A percentile compares a stretch with the other conserved stretches of the same genome.
These are phyloP conservation scores for Theodoxus fluviatilis DNA, from an alignment of 2,888 invertebrate genomes.

Conservation along the genomic window DNA sequence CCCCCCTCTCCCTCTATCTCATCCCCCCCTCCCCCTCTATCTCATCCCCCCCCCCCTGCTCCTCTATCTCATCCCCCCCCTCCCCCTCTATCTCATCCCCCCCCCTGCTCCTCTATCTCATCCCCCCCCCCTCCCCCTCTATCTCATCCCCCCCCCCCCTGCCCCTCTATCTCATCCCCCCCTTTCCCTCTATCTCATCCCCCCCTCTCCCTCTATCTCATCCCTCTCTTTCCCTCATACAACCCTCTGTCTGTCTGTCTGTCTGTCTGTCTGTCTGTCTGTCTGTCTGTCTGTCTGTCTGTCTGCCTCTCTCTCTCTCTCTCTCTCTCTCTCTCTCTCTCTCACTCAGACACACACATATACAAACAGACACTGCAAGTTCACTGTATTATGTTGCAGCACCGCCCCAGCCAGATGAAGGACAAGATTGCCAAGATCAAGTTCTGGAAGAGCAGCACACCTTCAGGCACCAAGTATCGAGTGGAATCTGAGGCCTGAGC, in stretches of 20 bases:
- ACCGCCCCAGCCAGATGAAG: constrained; percentile 82
- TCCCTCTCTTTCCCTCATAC: too few species aligned
- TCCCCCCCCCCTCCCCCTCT: neutral
- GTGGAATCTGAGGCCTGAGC: constrained; percentile 49
- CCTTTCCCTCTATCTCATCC: neutral
- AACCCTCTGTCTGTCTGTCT: too few species aligned
- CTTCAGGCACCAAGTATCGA: constrained; percentile 52
- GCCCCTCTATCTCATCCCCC: neutral
- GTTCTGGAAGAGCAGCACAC: constrained; percentile 51
- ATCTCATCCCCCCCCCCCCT: neutral
- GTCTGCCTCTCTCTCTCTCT: neutral
- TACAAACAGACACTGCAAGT: neutral
- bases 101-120: too few species aligned
- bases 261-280: constrained; percentile 2
- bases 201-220: neutral
- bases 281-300: neutral
- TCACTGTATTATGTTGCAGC: constrained; percentile 71
- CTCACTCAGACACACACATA: neutral
- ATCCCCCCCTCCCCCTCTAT: too few species aligned
- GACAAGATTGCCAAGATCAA: constrained; percentile 53
- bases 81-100: too few species aligned
- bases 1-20: too few species aligned
- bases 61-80: too few species aligned
- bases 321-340: neutral
- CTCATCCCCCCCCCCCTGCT: too few species aligned